Evolutionary conservation across 2,113 vertebrate species (phyloP).

Genomic region (Mus pahari): DNA sequence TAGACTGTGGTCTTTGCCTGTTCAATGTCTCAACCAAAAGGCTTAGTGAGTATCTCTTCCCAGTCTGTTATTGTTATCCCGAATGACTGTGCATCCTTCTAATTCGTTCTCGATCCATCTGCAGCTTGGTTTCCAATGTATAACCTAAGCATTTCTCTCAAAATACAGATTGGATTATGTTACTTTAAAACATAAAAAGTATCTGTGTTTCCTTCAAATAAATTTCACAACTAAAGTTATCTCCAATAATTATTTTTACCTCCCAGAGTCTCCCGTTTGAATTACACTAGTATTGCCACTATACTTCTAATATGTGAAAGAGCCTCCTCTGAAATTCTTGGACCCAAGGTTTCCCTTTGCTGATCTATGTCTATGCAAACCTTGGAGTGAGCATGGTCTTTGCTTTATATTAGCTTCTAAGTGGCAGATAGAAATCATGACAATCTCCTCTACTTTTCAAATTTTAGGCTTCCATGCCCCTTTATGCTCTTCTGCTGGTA

Average conservation of each 20-base stretch:
- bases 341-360: neutral
- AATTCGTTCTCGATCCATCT: neutral
- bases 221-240: neutral
- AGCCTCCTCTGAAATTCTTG: neutral
- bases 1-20: neutral
- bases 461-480: neutral
- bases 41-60: neutral
- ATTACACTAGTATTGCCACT: fast-evolving
- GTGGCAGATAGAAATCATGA: neutral
- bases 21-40: neutral
- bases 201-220: neutral
- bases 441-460: neutral
- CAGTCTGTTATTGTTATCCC: neutral
- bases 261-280: neutral
- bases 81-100: neutral
- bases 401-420: neutral
- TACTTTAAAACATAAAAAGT: neutral
- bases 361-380: fast-evolving
- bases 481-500: neutral
- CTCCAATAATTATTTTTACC: neutral
- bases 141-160: neutral
- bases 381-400: fast-evolving
- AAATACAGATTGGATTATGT: neutral
- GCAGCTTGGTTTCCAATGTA: neutral
- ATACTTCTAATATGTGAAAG: neutral